Base-by-base conservation (phyloP, 2,888 invertebrate species). In the Neoscelio sp. region DNA sequence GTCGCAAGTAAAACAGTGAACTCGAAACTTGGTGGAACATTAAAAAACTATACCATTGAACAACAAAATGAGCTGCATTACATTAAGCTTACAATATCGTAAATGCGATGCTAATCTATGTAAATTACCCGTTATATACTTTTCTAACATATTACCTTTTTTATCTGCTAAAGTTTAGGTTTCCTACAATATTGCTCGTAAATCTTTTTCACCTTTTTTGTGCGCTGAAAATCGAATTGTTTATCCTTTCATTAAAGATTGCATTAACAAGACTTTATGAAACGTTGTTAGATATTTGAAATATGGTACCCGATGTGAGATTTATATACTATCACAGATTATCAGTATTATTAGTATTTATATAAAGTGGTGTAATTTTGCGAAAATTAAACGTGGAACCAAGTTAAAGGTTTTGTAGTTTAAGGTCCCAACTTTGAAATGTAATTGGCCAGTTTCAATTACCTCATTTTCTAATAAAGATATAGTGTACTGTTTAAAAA, bases 101-200 rank as follows among this genome's bases (percentile, higher is more conserved):
- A 48, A 74, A 74, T 42, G 48, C 20, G 56, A 76, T 68, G 76
- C 56, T 70, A 70, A 76, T 76, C 40, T 70, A 70, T 64, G 70
- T 54, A 46, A 75, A 75, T 68, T 38, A 68, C 38, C 17, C 40
- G 65, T 44, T 48, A 58, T 65, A 58, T 58, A 65, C 56, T 74
- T 74, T 56, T 56, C 64, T 62, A 73, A 46, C 64, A 42, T 54
- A 54, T 54, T 54, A 64, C 73, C 64, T 46, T 46, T 64, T 64
- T 60, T 60, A 70, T 54, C 42, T 26, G 28, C 2, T 12, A 7
- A 30, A 64, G 28, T 62, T 64, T 46, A 35, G 46, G 58, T 75
- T 44, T 44, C 58, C 64, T 15, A 18, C 35, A 26, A 17, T 35
- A 54, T 50, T 50, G 30, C 44, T 73, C 64, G 50, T 71, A 42